Evolutionary conservation across 2,797 vertebrate genomes (phyloP).

Genomic region (Molossus alvarezi): DNA sequence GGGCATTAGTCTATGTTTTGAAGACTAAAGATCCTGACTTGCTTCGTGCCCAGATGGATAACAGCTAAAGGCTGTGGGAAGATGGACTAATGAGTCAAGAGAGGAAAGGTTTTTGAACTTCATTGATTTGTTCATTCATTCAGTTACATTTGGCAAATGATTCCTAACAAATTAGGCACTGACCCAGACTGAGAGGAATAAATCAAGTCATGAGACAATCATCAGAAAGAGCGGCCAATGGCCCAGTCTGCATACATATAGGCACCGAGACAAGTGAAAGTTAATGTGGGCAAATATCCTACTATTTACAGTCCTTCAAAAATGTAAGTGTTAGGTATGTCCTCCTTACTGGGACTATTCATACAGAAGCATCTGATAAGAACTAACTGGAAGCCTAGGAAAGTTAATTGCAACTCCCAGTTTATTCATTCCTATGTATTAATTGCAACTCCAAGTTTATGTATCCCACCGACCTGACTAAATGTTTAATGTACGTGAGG

Average conservation of each 20-base stretch:
- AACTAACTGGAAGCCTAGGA: background rate
- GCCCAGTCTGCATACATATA: background rate
- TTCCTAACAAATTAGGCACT: background rate
- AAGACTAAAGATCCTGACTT: background rate
- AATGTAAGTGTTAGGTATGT: background rate
- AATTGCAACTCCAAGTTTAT: background rate
- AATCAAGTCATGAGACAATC: background rate
- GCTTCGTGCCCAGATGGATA: background rate
- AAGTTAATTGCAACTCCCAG: background rate
- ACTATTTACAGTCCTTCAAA: background rate
- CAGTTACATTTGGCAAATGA: background rate
- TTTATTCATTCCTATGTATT: background rate
- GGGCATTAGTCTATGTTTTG: background rate
- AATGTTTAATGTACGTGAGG: background rate
- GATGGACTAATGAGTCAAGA: background rate
- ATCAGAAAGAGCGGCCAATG: background rate
- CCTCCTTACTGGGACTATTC: background rate
- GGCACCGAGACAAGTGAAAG: background rate
- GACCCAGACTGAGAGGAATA: background rate
- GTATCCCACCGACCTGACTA: background rate
- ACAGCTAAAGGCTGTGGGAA: background rate
- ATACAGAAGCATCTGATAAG: background rate
- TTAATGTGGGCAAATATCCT: background rate
- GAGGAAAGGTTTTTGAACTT: constrained; percentile 11
- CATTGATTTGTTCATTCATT: background rate